Percentiles rank a stretch among this genome's conserved stretches.
These are phyloP conservation scores for Patella caerulea DNA, from an alignment of 2,888 invertebrate genomes.

Conservation along the genomic window DNA sequence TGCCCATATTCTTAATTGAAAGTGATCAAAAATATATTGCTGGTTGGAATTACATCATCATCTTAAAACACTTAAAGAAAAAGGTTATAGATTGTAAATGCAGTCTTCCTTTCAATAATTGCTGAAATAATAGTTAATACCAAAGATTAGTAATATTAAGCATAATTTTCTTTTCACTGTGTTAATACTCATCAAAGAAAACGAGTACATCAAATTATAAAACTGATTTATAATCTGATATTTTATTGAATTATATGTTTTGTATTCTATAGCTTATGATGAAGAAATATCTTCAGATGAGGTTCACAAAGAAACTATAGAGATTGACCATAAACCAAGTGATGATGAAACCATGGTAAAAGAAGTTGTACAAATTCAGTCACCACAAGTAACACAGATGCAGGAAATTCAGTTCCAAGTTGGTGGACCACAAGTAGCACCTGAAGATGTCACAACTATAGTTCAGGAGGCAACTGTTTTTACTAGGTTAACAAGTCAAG, in stretches of 20 bases:
- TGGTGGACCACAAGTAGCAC: neutral
- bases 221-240: too few relatives aligned
- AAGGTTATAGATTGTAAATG: too few relatives aligned
- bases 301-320: slow-evolving; percentile 59
- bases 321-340: slow-evolving; percentile 48
- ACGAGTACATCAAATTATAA: too few relatives aligned
- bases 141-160: too few relatives aligned
- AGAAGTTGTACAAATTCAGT: slow-evolving; percentile 40
- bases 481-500: slow-evolving; percentile 43
- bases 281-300: slow-evolving; percentile 58
- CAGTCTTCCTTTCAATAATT: too few relatives aligned
- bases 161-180: too few relatives aligned
- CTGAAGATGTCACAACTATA: slow-evolving; percentile 35
- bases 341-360: slow-evolving; percentile 26
- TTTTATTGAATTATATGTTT: slow-evolving; percentile 10
- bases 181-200: too few relatives aligned
- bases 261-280: slow-evolving; percentile 44
- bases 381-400: neutral
- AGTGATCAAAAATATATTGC: too few relatives aligned
- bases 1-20: too few relatives aligned
- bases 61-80: too few relatives aligned
- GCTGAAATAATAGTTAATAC: too few relatives aligned
- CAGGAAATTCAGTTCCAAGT: slow-evolving; percentile 4
- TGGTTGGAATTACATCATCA: too few relatives aligned
- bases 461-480: slow-evolving; percentile 51